A percentile compares a stretch with the other conserved stretches of the same genome.
Evolutionary conservation across 2,888 invertebrate genomes (phyloP).

Genomic region (Hoplodrina ambigua): DNA sequence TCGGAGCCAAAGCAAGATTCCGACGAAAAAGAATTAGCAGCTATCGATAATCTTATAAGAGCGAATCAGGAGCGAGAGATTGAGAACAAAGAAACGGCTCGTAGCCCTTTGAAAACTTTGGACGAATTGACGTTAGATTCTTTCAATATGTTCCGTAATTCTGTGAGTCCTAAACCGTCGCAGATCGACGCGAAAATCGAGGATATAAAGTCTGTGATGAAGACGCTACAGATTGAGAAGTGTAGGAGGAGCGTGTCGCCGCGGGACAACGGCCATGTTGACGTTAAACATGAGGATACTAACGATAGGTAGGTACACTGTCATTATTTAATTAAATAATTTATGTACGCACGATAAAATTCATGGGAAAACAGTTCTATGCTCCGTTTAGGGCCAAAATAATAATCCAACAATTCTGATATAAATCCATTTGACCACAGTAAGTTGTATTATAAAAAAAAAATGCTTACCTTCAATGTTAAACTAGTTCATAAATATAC

Average conservation of each 20-base stretch:
- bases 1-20: constrained; percentile 80
- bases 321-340: no score
- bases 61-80: constrained; percentile 74
- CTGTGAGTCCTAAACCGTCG: constrained; percentile 85
- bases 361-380: no score
- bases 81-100: constrained; percentile 75
- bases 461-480: no score
- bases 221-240: constrained; percentile 83
- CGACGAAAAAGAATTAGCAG: constrained; percentile 81
- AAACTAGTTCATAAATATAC: no score
- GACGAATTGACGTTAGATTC: constrained; percentile 84
- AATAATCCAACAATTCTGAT: no score
- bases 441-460: no score
- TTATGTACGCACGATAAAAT: neutral
- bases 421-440: no score
- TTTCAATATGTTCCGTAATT: constrained; percentile 84
- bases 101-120: constrained; percentile 82
- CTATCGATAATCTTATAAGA: constrained; percentile 78
- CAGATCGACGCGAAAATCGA: constrained; percentile 86
- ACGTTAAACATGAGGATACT: constrained; percentile 81
- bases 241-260: constrained; percentile 83
- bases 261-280: constrained; percentile 84
- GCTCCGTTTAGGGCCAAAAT: no score
- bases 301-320: constrained; percentile 88
- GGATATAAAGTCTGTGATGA: constrained; percentile 87